phyloP scores from a whole-genome alignment of 1,140 invertebrate species.

The Helicorthomorpha holstii region DNA sequence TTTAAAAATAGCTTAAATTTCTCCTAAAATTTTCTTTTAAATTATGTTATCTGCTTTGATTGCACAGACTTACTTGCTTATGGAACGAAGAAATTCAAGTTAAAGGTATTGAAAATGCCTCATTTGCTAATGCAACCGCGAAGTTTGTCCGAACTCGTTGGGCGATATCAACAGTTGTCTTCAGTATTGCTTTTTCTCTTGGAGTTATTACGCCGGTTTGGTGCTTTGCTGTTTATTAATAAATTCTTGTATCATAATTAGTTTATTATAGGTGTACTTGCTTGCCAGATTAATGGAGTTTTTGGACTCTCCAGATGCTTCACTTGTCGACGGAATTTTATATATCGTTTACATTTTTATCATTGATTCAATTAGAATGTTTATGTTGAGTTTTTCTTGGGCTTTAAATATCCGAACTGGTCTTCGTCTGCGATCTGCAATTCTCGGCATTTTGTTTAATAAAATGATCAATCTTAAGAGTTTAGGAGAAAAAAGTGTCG shows the following conservation, averaged over 20 bases:
- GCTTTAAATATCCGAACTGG: conserved; percentile 31
- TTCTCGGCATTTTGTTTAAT: conserved; percentile 40
- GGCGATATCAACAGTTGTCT: conserved; percentile 31
- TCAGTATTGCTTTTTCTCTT: conserved; percentile 32
- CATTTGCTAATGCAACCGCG: conserved; percentile 33
- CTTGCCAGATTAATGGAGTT: background rate
- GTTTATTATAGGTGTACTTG: background rate
- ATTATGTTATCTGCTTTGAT: too few species aligned
- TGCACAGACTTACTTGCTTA: conserved; percentile 28
- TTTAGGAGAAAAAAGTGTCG: conserved; percentile 36
- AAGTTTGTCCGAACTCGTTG: conserved; percentile 37
- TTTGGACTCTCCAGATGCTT: background rate
- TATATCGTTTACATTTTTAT: background rate
- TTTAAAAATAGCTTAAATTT: too few species aligned
- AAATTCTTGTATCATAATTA: background rate
- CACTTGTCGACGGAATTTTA: background rate
- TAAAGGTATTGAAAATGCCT: conserved; percentile 24
- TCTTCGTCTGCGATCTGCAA: conserved; percentile 38
- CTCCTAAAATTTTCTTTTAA: too few species aligned
- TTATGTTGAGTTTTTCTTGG: conserved; percentile 23
- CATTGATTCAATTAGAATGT: background rate
- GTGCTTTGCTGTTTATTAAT: too few species aligned
- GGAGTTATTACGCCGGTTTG: conserved; percentile 35
- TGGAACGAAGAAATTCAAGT: conserved; percentile 33
- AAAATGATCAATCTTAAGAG: conserved; percentile 40